A percentile compares a stretch with the other conserved stretches of the same genome.
phyloP scores from a whole-genome alignment of 2,113 vertebrate species.

The Gracilinanus agilis region DNA sequence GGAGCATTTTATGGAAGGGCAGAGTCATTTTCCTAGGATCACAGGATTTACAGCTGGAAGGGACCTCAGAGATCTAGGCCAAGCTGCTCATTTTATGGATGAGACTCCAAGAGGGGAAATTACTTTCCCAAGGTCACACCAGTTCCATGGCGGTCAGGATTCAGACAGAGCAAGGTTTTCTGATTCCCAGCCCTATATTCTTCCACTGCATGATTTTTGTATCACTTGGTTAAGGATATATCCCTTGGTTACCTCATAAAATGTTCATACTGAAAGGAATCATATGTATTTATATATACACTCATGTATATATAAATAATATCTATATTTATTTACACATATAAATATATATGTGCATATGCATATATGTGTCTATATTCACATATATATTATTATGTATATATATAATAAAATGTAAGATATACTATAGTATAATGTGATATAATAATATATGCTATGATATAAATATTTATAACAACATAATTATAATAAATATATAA shows the following conservation, averaged over 20 bases:
- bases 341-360: too few species aligned
- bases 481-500: too few species aligned
- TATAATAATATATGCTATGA: too few species aligned
- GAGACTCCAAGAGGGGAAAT: not conserved
- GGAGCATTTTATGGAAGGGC: constrained; percentile 56
- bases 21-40: constrained; percentile 14
- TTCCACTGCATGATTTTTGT: not conserved
- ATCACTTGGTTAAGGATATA: not conserved
- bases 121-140: not conserved
- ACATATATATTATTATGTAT: too few species aligned
- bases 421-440: too few species aligned
- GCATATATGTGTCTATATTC: too few species aligned
- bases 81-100: not conserved
- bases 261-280: not conserved
- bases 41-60: not conserved
- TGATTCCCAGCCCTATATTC: not conserved
- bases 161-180: not conserved
- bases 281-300: too few species aligned
- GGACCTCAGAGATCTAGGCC: not conserved
- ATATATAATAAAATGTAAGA: too few species aligned
- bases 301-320: too few species aligned
- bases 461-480: too few species aligned
- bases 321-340: too few species aligned
- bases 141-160: not conserved
- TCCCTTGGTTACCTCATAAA: not conserved